Percentiles rank a stretch among this genome's conserved stretches.
Conservation (phyloP, 2,797 vertebrate species). For the Oceanodroma leucorhoa region DNA sequence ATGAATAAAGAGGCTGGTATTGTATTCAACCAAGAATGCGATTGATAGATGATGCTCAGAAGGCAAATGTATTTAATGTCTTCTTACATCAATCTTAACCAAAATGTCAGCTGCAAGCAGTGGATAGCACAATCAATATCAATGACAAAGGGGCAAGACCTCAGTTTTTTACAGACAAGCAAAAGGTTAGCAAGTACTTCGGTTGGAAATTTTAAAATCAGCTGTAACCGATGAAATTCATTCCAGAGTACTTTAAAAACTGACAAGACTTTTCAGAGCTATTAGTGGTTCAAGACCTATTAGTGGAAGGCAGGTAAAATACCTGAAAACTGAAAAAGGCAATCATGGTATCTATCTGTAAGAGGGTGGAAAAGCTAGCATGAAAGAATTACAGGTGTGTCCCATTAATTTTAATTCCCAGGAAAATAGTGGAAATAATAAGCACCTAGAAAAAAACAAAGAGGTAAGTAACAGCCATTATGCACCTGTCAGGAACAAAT, state of each 20-base stretch:
- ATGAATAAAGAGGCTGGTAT: background rate
- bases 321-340: background rate
- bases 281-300: background rate
- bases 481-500: background rate
- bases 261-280: constrained; percentile 33
- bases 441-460: background rate
- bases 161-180: constrained; percentile 1
- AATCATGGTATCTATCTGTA: background rate
- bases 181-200: constrained; percentile 26
- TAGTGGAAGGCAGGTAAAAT: background rate
- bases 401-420: background rate
- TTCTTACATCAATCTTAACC: constrained; percentile 21
- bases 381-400: background rate
- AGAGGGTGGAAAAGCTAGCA: background rate
- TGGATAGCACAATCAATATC: constrained; percentile 27
- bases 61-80: constrained; percentile 34
- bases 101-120: constrained; percentile 27
- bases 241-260: background rate
- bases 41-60: constrained; percentile 4
- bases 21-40: background rate
- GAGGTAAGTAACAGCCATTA: background rate
- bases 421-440: background rate
- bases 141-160: constrained; percentile 19
- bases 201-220: constrained; percentile 5
- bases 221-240: background rate